Base-by-base conservation (phyloP, 2,797 vertebrate species). In the Rhinatrema bivittatum region DNA sequence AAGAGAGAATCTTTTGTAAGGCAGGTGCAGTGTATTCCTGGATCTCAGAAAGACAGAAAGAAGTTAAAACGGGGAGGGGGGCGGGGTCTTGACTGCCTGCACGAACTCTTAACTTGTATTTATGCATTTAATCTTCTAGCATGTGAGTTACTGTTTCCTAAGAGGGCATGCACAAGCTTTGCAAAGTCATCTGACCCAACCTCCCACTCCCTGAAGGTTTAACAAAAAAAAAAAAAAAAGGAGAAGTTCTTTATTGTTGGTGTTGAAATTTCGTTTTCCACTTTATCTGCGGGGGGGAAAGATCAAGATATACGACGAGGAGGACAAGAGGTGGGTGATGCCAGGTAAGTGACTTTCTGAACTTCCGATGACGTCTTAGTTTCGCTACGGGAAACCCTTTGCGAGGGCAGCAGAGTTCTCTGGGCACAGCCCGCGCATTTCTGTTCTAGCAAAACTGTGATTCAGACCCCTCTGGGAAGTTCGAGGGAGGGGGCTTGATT, bases 171-270 rank as follows among this genome's bases (percentile, higher is more conserved):
- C n/a, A n/a, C n/a, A n/a, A n/a, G n/a, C 42, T 53, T 25, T 63
- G 50, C 56, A 33, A 34, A 62, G 61, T 53, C 46, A 60, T 45
- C 4, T 2, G 20, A 24, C 20, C 32, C 12, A 1, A 24, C 32
- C 35, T 23, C 16, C 16, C 12, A 29, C 11, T 19, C 11, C 21
- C 7, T 8, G 16, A 16, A 10, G 22, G 6, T 14, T 18, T 23
- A 37, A n/a, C n/a, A n/a, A n/a, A n/a, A n/a, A n/a, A n/a, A n/a
- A n/a, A n/a, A n/a, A n/a, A 62, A 62, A 69, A 53, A 19, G 68
- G 64, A 62, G 71, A 50, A 58, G 50, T 60, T 47, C 48, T 19
- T 46, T 63, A n/a, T n/a, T 44, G 50, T 49, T 52, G 32, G 5
- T 56, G 48, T 51, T 25, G 59, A 62, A 65, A 69, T 60, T 35